Conservation (phyloP, 1,140 invertebrate species). For the Copidosoma floridanum region DNA sequence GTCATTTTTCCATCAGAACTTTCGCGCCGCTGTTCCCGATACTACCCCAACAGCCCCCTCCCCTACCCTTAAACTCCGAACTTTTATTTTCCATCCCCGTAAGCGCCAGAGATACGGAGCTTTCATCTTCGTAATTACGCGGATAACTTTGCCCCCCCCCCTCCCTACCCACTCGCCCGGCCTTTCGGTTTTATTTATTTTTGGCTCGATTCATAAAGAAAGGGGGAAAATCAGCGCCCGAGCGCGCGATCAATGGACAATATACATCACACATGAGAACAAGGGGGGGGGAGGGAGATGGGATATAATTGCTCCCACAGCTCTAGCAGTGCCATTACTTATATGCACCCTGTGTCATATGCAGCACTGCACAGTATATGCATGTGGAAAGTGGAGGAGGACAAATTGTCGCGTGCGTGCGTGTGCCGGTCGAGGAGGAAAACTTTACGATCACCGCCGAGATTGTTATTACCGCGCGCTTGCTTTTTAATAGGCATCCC, state of each 20-base stretch:
- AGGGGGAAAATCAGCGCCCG: no score
- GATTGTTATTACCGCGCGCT: not conserved
- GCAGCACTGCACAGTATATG: no score
- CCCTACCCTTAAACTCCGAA: no score
- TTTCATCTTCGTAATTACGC: conserved; percentile 23
- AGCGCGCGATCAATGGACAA: no score
- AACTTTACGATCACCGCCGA: no score
- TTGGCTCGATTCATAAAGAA: not conserved
- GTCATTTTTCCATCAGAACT: conserved; percentile 8
- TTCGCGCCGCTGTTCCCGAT: not conserved
- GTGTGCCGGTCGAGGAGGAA: no score
- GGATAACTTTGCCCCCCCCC: not conserved
- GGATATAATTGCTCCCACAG: conserved; percentile 7
- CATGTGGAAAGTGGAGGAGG: no score
- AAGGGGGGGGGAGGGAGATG: no score
- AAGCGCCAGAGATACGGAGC: conserved; percentile 1
- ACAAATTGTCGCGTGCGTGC: not conserved
- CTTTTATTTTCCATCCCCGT: not conserved
- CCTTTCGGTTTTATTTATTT: not conserved
- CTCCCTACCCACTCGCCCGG: not conserved
- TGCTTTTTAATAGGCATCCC: conserved; percentile 5
- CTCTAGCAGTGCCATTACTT: not conserved
- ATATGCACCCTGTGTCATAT: not conserved
- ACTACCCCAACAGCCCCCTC: no score
- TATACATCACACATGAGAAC: no score